Evolutionary conservation across 1,140 invertebrate species (phyloP).

Genomic region (Homarus americanus): DNA sequence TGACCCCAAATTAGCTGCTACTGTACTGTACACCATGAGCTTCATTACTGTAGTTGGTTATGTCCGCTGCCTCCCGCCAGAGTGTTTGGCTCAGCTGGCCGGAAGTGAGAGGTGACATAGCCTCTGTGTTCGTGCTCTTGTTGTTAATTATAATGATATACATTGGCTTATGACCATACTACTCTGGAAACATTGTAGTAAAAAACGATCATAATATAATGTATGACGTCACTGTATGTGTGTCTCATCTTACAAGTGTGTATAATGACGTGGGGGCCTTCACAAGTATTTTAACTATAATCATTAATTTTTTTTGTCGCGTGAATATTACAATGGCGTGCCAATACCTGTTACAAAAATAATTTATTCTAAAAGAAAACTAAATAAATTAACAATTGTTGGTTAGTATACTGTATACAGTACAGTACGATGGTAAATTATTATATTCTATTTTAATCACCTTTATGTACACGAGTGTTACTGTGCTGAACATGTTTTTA

Average conservation of each 20-base stretch:
- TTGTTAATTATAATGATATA: neutral
- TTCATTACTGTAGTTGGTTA: constrained; percentile 28
- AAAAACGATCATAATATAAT: neutral
- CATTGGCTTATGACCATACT: neutral
- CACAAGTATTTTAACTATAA: neutral
- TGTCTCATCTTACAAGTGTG: constrained; percentile 17
- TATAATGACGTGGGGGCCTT: constrained; percentile 43
- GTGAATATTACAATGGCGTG: neutral
- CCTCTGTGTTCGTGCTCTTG: neutral
- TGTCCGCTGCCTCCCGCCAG: constrained; percentile 45
- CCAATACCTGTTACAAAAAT: neutral
- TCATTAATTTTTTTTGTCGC: neutral
- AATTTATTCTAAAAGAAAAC: neutral
- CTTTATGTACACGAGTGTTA: constrained; percentile 11
- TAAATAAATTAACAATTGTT: neutral
- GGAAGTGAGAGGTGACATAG: constrained; percentile 47
- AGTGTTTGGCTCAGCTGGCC: constrained; percentile 51
- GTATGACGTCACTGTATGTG: neutral
- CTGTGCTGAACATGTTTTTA: neutral
- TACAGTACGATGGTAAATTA: neutral
- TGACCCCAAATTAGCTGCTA: too few species aligned
- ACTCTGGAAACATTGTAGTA: neutral
- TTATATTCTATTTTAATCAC: constrained; percentile 26
- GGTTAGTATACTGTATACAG: too few species aligned
- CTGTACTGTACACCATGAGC: neutral